These are phyloP conservation scores for Entomobrya proxima DNA, from an alignment of 2,888 invertebrate genomes.

Conservation along the genomic window DNA sequence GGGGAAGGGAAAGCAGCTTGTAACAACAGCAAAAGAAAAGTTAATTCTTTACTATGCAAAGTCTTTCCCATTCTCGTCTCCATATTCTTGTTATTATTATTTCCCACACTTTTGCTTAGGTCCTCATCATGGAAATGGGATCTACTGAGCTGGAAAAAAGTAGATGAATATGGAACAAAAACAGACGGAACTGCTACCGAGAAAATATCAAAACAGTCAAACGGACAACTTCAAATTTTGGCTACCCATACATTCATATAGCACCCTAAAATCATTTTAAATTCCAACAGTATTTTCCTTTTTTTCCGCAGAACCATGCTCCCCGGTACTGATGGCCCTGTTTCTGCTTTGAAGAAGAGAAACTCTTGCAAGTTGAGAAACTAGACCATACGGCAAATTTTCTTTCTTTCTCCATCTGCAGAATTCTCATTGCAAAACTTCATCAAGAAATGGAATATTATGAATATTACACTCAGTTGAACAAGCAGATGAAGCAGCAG, in stretches of 20 bases:
- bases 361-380: neutral
- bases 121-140: neutral
- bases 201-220: neutral
- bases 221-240: constrained; percentile 28
- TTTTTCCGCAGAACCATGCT: neutral
- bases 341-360: neutral
- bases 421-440: constrained; percentile 34
- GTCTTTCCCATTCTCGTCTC: neutral
- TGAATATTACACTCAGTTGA: constrained; percentile 35
- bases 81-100: neutral
- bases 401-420: neutral
- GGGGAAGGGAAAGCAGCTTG: neutral
- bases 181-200: neutral
- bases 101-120: neutral
- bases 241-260: neutral
- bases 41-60: constrained; percentile 26
- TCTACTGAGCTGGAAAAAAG: too few species aligned
- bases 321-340: neutral
- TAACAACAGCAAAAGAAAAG: neutral
- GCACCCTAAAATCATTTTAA: constrained; percentile 19
- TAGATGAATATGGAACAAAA: neutral
- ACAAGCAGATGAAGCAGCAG: constrained; percentile 41
- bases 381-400: constrained; percentile 26
- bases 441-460: constrained; percentile 50
- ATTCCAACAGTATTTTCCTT: too few species aligned